A percentile compares a stretch with the other conserved stretches of the same genome.
These are phyloP conservation scores for Biston stratarius DNA, from an alignment of 2,888 invertebrate genomes.

Conservation along the genomic window DNA sequence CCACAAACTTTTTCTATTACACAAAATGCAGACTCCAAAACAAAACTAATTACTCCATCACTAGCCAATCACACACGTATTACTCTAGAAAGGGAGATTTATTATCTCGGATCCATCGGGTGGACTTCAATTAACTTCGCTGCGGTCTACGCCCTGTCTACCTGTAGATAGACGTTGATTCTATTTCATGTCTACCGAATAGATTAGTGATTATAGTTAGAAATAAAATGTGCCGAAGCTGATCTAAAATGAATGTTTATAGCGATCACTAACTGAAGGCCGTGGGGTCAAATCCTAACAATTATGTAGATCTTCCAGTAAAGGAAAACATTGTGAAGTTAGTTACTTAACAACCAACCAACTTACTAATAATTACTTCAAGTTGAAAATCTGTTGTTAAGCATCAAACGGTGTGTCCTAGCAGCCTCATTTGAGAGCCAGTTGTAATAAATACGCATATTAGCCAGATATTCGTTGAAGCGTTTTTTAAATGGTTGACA, in stretches of 20 bases:
- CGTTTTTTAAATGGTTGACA: too few relatives aligned
- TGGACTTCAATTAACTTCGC: constrained; percentile 31
- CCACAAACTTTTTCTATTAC: constrained; percentile 10
- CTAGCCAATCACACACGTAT: constrained; percentile 28
- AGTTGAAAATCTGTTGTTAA: too few relatives aligned
- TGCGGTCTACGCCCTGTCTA: constrained; percentile 14
- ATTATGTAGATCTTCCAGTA: too few relatives aligned
- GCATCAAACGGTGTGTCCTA: too few relatives aligned
- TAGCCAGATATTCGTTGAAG: too few relatives aligned
- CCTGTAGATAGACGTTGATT: not conserved
- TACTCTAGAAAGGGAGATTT: constrained; percentile 29
- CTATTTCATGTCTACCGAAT: not conserved
- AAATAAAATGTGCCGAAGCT: not conserved
- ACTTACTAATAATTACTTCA: too few relatives aligned
- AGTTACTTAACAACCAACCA: too few relatives aligned
- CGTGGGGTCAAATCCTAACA: not conserved
- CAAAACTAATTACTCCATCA: constrained; percentile 32
- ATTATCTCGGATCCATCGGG: constrained; percentile 28
- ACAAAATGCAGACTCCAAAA: constrained; percentile 15
- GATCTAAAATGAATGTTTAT: too few relatives aligned
- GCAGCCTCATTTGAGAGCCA: too few relatives aligned
- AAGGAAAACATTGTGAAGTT: too few relatives aligned
- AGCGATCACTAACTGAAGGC: too few relatives aligned
- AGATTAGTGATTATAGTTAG: not conserved
- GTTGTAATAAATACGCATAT: too few relatives aligned